Evolutionary conservation across 2,113 vertebrate genomes (phyloP).

Genomic region (Baryphthengus martii): DNA sequence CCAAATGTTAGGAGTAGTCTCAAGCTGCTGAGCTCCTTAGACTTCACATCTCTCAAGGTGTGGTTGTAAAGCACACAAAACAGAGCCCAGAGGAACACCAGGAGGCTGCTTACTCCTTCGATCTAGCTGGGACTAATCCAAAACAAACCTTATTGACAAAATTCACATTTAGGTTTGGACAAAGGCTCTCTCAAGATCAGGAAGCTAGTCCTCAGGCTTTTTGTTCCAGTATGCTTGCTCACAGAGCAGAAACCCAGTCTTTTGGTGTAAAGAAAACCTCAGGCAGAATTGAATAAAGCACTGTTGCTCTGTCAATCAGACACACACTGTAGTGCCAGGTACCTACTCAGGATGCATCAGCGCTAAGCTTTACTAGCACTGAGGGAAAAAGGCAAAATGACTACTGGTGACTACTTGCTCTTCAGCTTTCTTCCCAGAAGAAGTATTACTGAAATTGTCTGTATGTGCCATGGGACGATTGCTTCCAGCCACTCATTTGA

Average conservation of each 20-base stretch:
- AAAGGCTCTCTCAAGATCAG: background rate
- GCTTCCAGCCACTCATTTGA: background rate
- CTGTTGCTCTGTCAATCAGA: background rate
- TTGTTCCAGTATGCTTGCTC: fast-evolving
- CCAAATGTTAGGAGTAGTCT: background rate
- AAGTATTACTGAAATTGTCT: background rate
- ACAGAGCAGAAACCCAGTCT: background rate
- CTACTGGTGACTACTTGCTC: background rate
- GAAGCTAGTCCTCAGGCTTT: background rate
- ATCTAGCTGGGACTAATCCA: background rate
- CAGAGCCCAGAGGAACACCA: background rate
- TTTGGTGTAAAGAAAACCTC: fast-evolving
- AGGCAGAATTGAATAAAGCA: background rate
- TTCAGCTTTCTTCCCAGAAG: background rate
- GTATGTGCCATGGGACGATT: fast-evolving
- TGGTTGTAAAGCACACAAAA: background rate
- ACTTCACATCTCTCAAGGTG: background rate
- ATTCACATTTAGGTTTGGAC: background rate
- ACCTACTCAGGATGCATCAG: background rate
- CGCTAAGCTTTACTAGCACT: background rate
- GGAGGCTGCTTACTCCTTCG: background rate
- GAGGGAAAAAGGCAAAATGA: background rate
- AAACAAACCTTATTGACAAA: background rate
- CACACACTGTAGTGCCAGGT: background rate
- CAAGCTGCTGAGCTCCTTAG: background rate